phyloP scores from a whole-genome alignment of 37 sponge, comb jelly and placozoan species.

The Crambe crambe region DNA sequence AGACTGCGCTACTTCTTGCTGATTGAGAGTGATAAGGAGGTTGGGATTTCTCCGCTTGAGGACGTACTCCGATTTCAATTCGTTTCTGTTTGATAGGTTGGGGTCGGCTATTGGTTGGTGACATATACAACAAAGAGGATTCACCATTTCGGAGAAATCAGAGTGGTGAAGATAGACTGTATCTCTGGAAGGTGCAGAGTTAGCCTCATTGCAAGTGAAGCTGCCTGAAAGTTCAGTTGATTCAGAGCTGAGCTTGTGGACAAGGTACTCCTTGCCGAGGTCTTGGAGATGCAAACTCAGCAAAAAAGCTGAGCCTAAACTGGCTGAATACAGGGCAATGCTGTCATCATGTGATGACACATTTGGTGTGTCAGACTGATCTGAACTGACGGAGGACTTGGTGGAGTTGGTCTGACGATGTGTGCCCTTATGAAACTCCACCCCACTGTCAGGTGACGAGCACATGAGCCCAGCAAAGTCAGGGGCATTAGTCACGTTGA shows the following conservation, averaged over 20 bases:
- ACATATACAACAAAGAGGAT: constrained; percentile 5
- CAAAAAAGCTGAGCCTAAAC: constrained; percentile 18
- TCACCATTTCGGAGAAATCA: background rate
- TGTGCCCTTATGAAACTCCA: constrained; percentile 30
- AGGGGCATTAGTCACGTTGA: constrained; percentile 2
- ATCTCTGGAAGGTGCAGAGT: background rate
- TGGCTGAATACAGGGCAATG: constrained; percentile 16
- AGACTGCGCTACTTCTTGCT: constrained; percentile 14
- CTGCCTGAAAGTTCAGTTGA: background rate
- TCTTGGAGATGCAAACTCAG: constrained; percentile 31
- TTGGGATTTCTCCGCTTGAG: background rate
- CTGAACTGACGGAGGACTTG: constrained; percentile 34
- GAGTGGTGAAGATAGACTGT: constrained; percentile 17
- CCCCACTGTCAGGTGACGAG: constrained; percentile 59
- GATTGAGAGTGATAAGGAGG: constrained; percentile 21
- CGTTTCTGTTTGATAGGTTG: background rate
- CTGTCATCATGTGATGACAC: background rate
- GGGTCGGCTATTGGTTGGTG: background rate
- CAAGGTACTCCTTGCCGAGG: constrained; percentile 22
- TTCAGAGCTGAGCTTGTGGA: constrained; percentile 11
- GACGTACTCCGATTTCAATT: background rate
- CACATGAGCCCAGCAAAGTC: constrained; percentile 8
- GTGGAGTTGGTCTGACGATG: background rate
- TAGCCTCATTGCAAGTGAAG: background rate
- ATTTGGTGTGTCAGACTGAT: background rate